Conservation (phyloP, 2,113 vertebrate species). For the Leptocoma aspasia region DNA sequence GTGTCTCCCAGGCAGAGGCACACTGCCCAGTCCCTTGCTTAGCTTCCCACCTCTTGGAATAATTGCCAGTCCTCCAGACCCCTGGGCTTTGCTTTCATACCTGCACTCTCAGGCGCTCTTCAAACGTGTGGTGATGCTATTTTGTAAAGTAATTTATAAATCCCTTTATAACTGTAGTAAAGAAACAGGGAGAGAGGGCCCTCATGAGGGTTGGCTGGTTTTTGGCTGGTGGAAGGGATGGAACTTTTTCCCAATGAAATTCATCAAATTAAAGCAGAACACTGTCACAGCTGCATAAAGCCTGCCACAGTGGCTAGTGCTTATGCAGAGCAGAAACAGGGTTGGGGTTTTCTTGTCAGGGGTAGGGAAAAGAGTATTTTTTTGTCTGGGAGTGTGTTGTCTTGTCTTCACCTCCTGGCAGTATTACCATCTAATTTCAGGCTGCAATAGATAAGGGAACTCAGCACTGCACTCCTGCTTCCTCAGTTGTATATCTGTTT, state of each 20-base stretch:
- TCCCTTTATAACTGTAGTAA: neutral
- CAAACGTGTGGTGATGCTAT: neutral
- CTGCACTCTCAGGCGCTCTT: neutral
- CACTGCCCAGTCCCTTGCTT: neutral
- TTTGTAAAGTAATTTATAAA: neutral
- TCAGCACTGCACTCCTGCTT: neutral
- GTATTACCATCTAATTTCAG: neutral
- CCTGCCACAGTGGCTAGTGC: neutral
- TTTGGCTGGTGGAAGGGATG: neutral
- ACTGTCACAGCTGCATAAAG: neutral
- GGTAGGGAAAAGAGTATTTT: neutral
- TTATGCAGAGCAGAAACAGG: neutral
- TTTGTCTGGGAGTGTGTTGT: neutral
- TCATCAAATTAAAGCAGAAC: neutral
- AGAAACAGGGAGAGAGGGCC: neutral
- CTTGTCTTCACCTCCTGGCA: neutral
- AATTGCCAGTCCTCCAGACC: neutral
- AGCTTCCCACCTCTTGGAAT: neutral
- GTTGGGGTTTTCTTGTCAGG: neutral
- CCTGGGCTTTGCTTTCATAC: neutral
- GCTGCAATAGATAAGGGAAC: neutral
- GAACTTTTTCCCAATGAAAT: neutral
- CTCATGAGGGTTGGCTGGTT: rapidly evolving
- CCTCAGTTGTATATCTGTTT: neutral
- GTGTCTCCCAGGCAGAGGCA: neutral